Evolutionary conservation across 2,797 vertebrate genomes (phyloP).

Genomic region (Phalanger gymnotis): DNA sequence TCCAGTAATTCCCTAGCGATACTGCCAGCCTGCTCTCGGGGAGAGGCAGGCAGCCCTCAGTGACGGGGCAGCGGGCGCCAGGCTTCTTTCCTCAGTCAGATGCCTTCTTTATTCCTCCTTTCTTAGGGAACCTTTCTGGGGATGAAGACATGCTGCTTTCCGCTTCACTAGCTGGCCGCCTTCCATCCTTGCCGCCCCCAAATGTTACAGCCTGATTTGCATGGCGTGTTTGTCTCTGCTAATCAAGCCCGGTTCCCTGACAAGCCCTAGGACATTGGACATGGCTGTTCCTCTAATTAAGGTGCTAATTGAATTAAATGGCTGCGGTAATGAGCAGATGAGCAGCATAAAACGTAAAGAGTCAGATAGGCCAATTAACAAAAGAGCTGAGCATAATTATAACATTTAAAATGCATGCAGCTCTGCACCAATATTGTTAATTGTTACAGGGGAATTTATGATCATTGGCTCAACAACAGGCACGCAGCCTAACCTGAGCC

Average conservation of each 20-base stretch:
- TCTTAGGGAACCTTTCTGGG: slow-evolving; percentile 76
- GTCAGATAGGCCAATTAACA: slow-evolving; percentile 99
- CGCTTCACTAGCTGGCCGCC: slow-evolving; percentile 85
- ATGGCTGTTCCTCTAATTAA: slow-evolving; percentile 99
- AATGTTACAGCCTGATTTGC: slow-evolving; percentile 90
- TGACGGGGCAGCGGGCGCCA: not conserved
- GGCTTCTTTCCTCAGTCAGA: slow-evolving; percentile 77
- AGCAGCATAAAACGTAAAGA: slow-evolving; percentile 98
- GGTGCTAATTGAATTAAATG: slow-evolving; percentile 99
- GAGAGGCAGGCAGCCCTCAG: slow-evolving; percentile 40
- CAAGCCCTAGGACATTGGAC: slow-evolving; percentile 94
- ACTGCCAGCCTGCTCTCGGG: not conserved
- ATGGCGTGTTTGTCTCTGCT: slow-evolving; percentile 95
- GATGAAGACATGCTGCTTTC: slow-evolving; percentile 85
- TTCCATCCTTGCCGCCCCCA: slow-evolving; percentile 82
- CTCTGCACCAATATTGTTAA: slow-evolving; percentile 94
- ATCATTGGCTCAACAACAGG: slow-evolving; percentile 96
- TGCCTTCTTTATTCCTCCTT: slow-evolving; percentile 81
- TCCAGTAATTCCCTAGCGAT: slow-evolving; percentile 42
- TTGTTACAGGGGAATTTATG: slow-evolving; percentile 98
- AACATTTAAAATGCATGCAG: slow-evolving; percentile 97
- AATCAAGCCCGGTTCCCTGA: slow-evolving; percentile 91
- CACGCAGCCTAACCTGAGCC: slow-evolving; percentile 85
- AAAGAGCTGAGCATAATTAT: slow-evolving; percentile 98
- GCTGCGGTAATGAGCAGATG: slow-evolving; percentile 96